phyloP scores from a whole-genome alignment of 2,797 vertebrate genomes.

The Channa striata region DNA sequence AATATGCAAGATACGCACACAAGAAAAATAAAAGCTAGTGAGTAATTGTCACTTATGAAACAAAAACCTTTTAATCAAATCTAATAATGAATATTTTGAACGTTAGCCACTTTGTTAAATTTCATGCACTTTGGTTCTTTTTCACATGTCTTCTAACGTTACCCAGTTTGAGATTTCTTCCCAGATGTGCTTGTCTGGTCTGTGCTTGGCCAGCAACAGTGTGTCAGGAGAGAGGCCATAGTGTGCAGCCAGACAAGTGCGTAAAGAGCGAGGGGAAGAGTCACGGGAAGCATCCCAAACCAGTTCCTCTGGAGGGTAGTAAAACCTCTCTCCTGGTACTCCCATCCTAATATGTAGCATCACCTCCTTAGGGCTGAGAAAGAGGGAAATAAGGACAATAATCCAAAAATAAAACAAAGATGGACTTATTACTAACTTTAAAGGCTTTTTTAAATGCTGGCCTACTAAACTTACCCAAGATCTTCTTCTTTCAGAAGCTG shows the following conservation, averaged over 20 bases:
- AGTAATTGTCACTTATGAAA: neutral
- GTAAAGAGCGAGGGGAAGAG: slow-evolving; percentile 83
- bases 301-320: slow-evolving; percentile 85
- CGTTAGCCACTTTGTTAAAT: neutral
- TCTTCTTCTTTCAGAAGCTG: slow-evolving; percentile 88
- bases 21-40: neutral
- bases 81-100: too few species aligned
- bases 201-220: slow-evolving; percentile 93
- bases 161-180: slow-evolving; percentile 92
- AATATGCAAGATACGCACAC: neutral
- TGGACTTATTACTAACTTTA: neutral
- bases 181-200: slow-evolving; percentile 91
- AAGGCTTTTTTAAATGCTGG: neutral
- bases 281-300: slow-evolving; percentile 90
- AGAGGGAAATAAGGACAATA: neutral
- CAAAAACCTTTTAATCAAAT: slow-evolving; percentile 2
- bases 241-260: slow-evolving; percentile 83
- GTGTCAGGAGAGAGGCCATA: slow-evolving; percentile 89
- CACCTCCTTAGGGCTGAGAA: slow-evolving; percentile 84
- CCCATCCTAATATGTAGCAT: slow-evolving; percentile 89
- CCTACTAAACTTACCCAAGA: slow-evolving; percentile 83
- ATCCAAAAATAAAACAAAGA: neutral
- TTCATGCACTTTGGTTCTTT: neutral
- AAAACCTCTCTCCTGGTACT: slow-evolving; percentile 87
- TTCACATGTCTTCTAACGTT: slow-evolving; percentile 35